Percentiles rank a stretch among this genome's conserved stretches.
Evolutionary conservation across 2,888 invertebrate species (phyloP).

Genomic region (Notocelia uddmanniana): DNA sequence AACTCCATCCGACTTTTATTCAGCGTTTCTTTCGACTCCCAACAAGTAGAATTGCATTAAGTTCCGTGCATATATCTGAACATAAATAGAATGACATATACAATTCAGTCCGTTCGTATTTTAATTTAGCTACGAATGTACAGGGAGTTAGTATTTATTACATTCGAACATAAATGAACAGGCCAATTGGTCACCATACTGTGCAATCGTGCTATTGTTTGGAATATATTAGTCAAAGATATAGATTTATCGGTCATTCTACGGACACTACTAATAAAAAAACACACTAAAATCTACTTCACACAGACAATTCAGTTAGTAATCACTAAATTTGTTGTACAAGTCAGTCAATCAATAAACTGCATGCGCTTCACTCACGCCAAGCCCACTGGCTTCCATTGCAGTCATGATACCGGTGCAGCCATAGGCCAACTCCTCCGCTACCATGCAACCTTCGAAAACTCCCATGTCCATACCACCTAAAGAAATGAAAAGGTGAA

Average conservation of each 20-base stretch:
- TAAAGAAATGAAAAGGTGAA: constrained; percentile 62
- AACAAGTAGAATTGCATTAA: not conserved
- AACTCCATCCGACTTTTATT: not conserved
- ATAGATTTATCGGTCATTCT: not conserved
- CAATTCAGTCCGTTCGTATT: not conserved
- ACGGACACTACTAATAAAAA: not conserved
- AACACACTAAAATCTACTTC: not conserved
- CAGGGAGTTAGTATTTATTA: not conserved
- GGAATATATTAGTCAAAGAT: too few relatives aligned
- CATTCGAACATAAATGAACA: not conserved
- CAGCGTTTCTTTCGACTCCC: constrained; percentile 5
- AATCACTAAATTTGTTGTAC: not conserved
- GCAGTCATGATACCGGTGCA: constrained; percentile 97
- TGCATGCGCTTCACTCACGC: constrained; percentile 82
- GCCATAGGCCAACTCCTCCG: constrained; percentile 96
- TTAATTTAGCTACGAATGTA: not conserved
- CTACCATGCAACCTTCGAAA: constrained; percentile 92
- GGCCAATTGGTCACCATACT: too few relatives aligned
- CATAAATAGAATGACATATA: constrained; percentile 13
- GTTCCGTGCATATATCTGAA: not conserved
- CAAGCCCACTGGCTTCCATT: constrained; percentile 94
- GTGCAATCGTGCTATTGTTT: too few relatives aligned
- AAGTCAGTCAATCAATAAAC: not conserved
- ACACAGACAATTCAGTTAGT: not conserved
- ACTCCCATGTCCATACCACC: constrained; percentile 92